phyloP scores from a whole-genome alignment of 2,888 invertebrate genomes.

The Microctonus brassicae region DNA sequence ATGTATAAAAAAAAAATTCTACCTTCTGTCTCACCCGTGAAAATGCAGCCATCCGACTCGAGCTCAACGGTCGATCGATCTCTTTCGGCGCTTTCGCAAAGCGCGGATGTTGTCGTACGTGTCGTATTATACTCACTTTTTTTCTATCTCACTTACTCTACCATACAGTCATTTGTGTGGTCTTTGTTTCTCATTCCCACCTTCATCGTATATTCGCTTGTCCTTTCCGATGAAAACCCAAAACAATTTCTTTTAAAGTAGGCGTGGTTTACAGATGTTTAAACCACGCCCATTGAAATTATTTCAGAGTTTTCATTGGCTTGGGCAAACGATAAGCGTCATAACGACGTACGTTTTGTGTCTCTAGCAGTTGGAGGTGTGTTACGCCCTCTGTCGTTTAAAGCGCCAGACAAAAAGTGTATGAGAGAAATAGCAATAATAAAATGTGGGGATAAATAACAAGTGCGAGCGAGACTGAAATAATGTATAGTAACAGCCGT shows the following conservation, averaged over 20 bases:
- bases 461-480: not conserved
- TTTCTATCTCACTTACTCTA: not conserved
- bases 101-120: slow-evolving; percentile 47
- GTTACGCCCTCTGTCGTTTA: slow-evolving; percentile 54
- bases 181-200: slow-evolving; percentile 25
- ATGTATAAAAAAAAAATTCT: not conserved
- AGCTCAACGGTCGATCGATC: slow-evolving; percentile 51
- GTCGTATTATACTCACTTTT: slow-evolving; percentile 30
- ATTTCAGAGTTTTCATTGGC: slow-evolving; percentile 53
- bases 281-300: slow-evolving; percentile 34
- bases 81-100: slow-evolving; percentile 50
- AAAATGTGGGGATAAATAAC: not conserved
- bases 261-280: slow-evolving; percentile 27
- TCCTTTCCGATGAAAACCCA: slow-evolving; percentile 32
- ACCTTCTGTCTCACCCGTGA: slow-evolving; percentile 20
- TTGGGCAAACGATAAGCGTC: slow-evolving; percentile 18
- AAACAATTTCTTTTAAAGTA: slow-evolving; percentile 30
- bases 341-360: too few species aligned
- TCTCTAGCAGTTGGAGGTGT: slow-evolving; percentile 56
- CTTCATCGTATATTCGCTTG: slow-evolving; percentile 16
- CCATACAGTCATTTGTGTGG: not conserved
- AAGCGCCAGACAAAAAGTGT: slow-evolving; percentile 44
- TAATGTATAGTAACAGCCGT: not conserved
- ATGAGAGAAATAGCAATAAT: too few species aligned
- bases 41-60: slow-evolving; percentile 26